phyloP scores from a whole-genome alignment of 2,113 vertebrate species.

The Galeopterus variegatus region DNA sequence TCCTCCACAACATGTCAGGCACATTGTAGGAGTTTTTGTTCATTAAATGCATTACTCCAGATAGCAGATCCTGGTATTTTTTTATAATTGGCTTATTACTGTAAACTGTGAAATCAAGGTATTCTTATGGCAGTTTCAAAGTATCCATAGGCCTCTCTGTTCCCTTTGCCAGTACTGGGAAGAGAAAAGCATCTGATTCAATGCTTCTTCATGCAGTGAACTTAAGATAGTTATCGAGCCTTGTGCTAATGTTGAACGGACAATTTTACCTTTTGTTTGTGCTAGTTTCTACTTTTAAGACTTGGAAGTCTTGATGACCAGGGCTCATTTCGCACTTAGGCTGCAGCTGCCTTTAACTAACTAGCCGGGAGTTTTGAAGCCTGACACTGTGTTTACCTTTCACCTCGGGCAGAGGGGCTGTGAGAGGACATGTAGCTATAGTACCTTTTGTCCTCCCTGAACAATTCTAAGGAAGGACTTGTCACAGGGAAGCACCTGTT shows the following conservation, averaged over 20 bases:
- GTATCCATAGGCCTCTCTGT: not conserved
- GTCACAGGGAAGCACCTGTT: not conserved
- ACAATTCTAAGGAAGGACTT: not conserved
- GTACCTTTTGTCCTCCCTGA: not conserved
- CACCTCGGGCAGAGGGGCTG: not conserved
- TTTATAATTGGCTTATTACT: conserved; percentile 1
- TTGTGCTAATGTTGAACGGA: no score
- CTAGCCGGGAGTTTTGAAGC: not conserved
- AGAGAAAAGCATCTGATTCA: not conserved
- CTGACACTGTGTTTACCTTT: not conserved
- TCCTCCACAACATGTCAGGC: not conserved
- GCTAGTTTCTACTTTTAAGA: not conserved
- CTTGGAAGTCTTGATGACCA: not conserved
- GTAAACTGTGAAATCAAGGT: not conserved
- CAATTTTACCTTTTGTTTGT: not conserved
- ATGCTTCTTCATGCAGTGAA: not conserved
- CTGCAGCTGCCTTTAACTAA: not conserved
- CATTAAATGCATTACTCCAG: not conserved
- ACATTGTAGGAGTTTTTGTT: not conserved
- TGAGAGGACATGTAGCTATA: not conserved
- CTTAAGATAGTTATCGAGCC: not conserved
- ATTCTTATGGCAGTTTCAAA: not conserved
- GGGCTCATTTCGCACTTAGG: not conserved
- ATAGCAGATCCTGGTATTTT: not conserved
- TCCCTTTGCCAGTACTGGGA: not conserved